phyloP scores from a whole-genome alignment of 2,113 vertebrate genomes.

The Cygnus buccinator region DNA sequence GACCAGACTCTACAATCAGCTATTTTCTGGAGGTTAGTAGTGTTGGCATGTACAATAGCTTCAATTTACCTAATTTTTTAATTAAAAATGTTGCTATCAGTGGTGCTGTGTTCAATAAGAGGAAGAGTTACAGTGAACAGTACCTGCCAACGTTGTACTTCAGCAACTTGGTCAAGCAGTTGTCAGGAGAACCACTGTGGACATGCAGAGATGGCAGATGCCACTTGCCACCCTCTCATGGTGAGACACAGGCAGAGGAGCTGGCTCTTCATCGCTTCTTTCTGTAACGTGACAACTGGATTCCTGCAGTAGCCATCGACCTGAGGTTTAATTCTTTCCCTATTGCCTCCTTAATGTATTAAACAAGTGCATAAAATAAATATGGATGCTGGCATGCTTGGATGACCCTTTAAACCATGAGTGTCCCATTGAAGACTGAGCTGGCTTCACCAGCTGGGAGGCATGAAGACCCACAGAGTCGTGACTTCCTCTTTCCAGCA shows the following conservation, averaged over 20 bases:
- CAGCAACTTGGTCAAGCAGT: not conserved
- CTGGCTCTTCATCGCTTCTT: not conserved
- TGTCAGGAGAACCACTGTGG: not conserved
- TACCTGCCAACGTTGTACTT: not conserved
- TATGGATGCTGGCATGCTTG: not conserved
- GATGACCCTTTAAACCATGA: not conserved
- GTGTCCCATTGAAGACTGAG: not conserved
- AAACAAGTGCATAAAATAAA: fast-evolving
- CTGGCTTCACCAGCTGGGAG: not conserved
- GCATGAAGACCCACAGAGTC: not conserved
- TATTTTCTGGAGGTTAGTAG: not conserved
- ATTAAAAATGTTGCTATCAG: not conserved
- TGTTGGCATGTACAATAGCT: not conserved
- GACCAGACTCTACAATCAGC: not conserved
- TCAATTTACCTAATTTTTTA: not conserved
- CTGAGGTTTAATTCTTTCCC: not conserved
- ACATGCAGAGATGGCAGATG: not conserved
- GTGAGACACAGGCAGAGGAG: not conserved
- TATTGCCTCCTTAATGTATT: not conserved
- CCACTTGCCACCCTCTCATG: not conserved
- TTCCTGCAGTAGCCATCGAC: not conserved
- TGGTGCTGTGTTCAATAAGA: conserved; percentile 21
- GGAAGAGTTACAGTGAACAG: not conserved
- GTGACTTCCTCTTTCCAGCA: not conserved
- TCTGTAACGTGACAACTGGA: not conserved